These are phyloP conservation scores for Nipponia nippon DNA, from an alignment of 2,113 vertebrate genomes.

Conservation along the genomic window DNA sequence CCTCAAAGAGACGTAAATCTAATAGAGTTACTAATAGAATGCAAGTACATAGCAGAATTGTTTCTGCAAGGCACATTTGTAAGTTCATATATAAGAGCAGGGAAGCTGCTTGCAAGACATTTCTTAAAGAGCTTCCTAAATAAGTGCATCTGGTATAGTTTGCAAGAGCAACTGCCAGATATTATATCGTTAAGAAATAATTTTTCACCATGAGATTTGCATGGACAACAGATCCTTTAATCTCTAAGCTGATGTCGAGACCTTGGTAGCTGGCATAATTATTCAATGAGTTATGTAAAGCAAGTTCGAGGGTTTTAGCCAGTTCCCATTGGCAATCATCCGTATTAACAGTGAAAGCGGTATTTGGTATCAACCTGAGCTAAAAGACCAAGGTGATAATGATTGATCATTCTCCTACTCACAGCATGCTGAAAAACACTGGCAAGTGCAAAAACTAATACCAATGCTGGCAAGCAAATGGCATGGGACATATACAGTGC, in stretches of 20 bases:
- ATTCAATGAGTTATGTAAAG: neutral
- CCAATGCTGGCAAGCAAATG: neutral
- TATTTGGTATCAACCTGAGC: neutral
- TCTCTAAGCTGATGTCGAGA: neutral
- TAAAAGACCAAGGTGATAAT: neutral
- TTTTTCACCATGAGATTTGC: slow-evolving; percentile 8
- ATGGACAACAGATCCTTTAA: neutral
- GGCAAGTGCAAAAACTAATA: neutral
- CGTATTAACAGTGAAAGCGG: neutral
- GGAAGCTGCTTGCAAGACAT: neutral
- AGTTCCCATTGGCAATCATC: neutral
- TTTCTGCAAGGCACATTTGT: neutral
- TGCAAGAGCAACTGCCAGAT: neutral
- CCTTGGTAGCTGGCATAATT: neutral
- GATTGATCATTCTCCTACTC: neutral
- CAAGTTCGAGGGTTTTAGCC: neutral
- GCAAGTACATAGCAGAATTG: neutral
- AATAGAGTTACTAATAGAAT: neutral
- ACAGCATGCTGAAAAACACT: neutral
- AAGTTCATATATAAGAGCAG: neutral
- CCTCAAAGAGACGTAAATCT: slow-evolving; percentile 18
- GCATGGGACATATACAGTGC: fast-evolving
- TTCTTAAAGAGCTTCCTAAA: neutral
- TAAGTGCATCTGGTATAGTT: neutral
- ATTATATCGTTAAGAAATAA: neutral